Evolutionary conservation across 2,888 invertebrate species (phyloP).

Genomic region (Aphodius sticticus): DNA sequence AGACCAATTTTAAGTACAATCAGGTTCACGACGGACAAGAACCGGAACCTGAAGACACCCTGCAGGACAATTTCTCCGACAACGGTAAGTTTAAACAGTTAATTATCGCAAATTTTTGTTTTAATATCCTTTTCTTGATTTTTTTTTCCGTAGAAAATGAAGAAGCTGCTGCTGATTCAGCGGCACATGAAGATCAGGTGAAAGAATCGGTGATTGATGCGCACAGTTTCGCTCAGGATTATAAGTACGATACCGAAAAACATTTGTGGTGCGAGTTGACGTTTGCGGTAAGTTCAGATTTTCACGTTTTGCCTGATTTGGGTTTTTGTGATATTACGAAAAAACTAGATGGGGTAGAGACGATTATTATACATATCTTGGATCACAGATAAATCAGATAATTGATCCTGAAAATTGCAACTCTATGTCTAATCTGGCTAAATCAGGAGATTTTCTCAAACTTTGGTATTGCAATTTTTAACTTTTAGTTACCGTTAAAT

Average conservation of each 20-base stretch:
- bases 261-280: slow-evolving; percentile 86
- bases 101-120: background rate
- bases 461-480: slow-evolving; percentile 8
- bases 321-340: too few relatives aligned
- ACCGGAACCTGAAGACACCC: slow-evolving; percentile 57
- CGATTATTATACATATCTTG: too few relatives aligned
- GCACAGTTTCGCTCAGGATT: slow-evolving; percentile 61
- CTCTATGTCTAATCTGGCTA: too few relatives aligned
- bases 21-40: slow-evolving; percentile 62
- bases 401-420: too few relatives aligned
- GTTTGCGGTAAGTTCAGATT: slow-evolving; percentile 66
- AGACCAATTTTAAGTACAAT: slow-evolving; percentile 55
- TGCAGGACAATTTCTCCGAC: slow-evolving; percentile 56
- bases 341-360: too few relatives aligned
- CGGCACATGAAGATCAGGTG: slow-evolving; percentile 47
- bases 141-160: slow-evolving; percentile 55
- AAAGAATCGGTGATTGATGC: slow-evolving; percentile 51
- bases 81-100: slow-evolving; percentile 45
- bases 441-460: too few relatives aligned
- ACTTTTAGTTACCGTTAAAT: slow-evolving; percentile 64
- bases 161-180: slow-evolving; percentile 57
- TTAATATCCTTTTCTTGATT: background rate
- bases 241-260: slow-evolving; percentile 78
- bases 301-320: slow-evolving; percentile 8
- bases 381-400: too few relatives aligned